phyloP scores from a whole-genome alignment of 2,888 invertebrate species.

The Cephus rjabovi region DNA sequence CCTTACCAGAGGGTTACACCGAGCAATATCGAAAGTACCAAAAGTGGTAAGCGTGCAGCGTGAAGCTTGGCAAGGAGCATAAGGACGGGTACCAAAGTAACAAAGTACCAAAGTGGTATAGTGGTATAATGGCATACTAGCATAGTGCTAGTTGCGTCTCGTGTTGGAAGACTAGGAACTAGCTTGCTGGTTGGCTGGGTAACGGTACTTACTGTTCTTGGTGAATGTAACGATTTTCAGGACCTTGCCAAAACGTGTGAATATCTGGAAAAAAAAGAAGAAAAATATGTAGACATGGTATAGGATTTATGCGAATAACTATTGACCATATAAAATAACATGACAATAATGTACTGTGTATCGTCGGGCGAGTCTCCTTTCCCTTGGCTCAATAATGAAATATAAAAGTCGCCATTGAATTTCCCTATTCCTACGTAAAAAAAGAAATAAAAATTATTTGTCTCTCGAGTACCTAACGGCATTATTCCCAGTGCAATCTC shows the following conservation, averaged over 20 bases:
- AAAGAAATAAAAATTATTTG: neutral
- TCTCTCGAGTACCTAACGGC: neutral
- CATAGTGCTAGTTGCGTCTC: neutral
- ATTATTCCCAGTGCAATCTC: neutral
- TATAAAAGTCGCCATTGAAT: neutral
- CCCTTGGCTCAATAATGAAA: neutral
- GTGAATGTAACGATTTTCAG: conserved; percentile 99
- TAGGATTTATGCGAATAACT: neutral
- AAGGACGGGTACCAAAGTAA: conserved; percentile 18
- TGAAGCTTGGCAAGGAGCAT: conserved; percentile 14
- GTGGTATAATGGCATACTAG: conserved; percentile 20
- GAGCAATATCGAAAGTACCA: conserved; percentile 49
- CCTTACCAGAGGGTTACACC: conserved; percentile 28
- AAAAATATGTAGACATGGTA: neutral
- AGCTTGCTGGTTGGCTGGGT: neutral
- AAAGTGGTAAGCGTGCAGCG: conserved; percentile 29
- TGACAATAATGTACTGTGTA: neutral
- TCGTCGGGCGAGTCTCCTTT: neutral
- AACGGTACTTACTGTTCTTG: conserved; percentile 92
- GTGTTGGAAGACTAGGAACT: neutral
- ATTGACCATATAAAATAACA: neutral
- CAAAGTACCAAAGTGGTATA: conserved; percentile 42
- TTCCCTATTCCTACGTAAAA: neutral
- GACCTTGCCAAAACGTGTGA: conserved; percentile 98
- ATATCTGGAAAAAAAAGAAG: conserved; percentile 79